A percentile compares a stretch with the other conserved stretches of the same genome.
Conservation (phyloP, 2,113 vertebrate genomes). For the Chascanopsetta lugubris region DNA sequence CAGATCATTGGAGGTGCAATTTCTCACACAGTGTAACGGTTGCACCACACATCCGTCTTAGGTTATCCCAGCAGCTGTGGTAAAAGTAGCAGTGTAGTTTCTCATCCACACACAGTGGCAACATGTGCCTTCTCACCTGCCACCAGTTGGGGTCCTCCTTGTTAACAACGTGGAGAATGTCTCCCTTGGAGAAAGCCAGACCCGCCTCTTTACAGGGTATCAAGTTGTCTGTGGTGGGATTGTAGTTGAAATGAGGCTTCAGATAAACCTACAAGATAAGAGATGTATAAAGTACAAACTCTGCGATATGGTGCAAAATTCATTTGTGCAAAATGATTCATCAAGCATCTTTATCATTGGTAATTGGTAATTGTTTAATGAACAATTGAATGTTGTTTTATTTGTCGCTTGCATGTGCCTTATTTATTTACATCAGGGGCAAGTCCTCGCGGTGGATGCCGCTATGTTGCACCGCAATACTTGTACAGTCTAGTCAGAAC, state of each 20-base stretch:
- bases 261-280: slow-evolving; percentile 87
- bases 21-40: not conserved
- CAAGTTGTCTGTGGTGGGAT: slow-evolving; percentile 93
- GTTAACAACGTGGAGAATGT: slow-evolving; percentile 97
- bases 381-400: no score
- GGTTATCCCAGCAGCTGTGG: not conserved
- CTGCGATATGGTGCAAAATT: no score
- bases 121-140: slow-evolving; percentile 90
- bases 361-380: no score
- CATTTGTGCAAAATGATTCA: no score
- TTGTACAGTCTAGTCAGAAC: no score
- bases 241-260: slow-evolving; percentile 98
- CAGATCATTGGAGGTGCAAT: not conserved
- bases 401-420: no score
- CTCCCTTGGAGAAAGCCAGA: slow-evolving; percentile 93
- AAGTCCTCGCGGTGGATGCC: no score
- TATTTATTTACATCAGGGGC: no score
- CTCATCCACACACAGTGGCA: not conserved
- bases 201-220: slow-evolving; percentile 99
- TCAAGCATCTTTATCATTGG: no score
- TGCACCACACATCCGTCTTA: not conserved
- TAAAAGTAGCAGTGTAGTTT: not conserved
- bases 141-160: slow-evolving; percentile 98
- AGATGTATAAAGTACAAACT: not conserved
- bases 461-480: no score